Base-by-base conservation (phyloP, 2,797 vertebrate species). In the Caiman crocodilus region DNA sequence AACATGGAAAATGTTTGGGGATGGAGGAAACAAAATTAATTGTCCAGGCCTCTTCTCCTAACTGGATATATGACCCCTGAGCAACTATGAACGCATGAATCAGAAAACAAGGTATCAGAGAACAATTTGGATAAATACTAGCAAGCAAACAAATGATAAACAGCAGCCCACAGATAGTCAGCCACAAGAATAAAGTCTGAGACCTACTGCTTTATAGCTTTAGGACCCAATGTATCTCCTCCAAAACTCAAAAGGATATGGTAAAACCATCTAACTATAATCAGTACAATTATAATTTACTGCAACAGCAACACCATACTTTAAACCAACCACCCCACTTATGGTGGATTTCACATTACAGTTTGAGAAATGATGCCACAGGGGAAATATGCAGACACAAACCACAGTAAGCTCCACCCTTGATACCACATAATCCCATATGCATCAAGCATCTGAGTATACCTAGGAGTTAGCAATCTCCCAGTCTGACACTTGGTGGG, bases 361-460 rank as follows among this genome's bases (percentile, higher is more conserved):
- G 16, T 74, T 67, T 59, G 15, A 5, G 76, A 35, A 25, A 10
- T 0, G 2, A n/a, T 74, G n/a, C 26, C 8, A 63, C 6, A 10
- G 74, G 42, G 77, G 23, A 79, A 25, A 4, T 5, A 10, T 17
- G 25, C 74, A 42, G 13, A 20, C 9, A 26, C 42, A 85, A 55
- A 17, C 17, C 86, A 28, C 14, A 50, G 57, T 75, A 85, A 91
- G 18, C 42, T 32, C 13, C 55, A 23, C 4, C 6, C 2, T 61
- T 14, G 18, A 50, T 1, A 8, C 67, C 50, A 12, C 3, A 2
- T 9, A 58, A 23, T 35, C 57, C 61, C 32, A 10, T 15, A 13
- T 14, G n/a, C 7, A 2, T 0, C 28, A 25, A 30, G 56, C 20
- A 4, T 10, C 5, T 3, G 4, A n/a, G 55, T 30, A 61, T 0